phyloP scores from a whole-genome alignment of 2,113 vertebrate species.

The Perca schrenkii region DNA sequence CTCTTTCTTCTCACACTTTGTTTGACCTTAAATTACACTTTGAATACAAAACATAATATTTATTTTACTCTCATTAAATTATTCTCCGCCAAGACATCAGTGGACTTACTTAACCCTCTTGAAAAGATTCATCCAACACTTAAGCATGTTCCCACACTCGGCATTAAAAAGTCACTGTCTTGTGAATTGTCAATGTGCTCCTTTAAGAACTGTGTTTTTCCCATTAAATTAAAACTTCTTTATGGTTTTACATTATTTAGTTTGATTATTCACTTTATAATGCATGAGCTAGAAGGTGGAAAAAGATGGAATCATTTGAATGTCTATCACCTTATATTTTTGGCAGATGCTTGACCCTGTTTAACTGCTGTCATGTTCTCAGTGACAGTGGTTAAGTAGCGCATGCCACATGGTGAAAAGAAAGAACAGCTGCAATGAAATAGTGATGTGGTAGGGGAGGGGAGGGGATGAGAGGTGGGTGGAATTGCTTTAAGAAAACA shows the following conservation, averaged over 20 bases:
- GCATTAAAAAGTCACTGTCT: not conserved
- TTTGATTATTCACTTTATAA: not conserved
- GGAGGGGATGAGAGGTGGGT: slow-evolving; percentile 1
- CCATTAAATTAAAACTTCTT: not conserved
- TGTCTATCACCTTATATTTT: slow-evolving; percentile 11
- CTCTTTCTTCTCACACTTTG: slow-evolving; percentile 1
- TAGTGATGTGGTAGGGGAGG: not conserved
- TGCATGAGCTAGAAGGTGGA: not conserved
- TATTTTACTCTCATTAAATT: slow-evolving; percentile 21
- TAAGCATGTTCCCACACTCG: not conserved
- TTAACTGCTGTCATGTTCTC: slow-evolving; percentile 26
- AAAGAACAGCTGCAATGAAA: slow-evolving; percentile 27
- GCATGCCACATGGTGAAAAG: slow-evolving; percentile 11
- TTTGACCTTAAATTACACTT: not conserved
- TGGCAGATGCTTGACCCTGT: slow-evolving; percentile 27
- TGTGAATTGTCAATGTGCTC: not conserved
- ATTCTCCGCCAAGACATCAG: not conserved
- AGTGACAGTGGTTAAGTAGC: slow-evolving; percentile 28
- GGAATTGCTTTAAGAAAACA: slow-evolving; percentile 37
- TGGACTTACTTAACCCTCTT: not conserved
- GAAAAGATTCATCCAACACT: slow-evolving; percentile 5
- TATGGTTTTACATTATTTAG: not conserved
- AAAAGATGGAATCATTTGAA: not conserved
- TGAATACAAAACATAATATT: slow-evolving; percentile 14
- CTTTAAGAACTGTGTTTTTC: not conserved